Evolutionary conservation across 2,113 vertebrate species (phyloP), one percentile per base, ranked within the genome.

Genomic region (Myotis lucifugus): DNA sequence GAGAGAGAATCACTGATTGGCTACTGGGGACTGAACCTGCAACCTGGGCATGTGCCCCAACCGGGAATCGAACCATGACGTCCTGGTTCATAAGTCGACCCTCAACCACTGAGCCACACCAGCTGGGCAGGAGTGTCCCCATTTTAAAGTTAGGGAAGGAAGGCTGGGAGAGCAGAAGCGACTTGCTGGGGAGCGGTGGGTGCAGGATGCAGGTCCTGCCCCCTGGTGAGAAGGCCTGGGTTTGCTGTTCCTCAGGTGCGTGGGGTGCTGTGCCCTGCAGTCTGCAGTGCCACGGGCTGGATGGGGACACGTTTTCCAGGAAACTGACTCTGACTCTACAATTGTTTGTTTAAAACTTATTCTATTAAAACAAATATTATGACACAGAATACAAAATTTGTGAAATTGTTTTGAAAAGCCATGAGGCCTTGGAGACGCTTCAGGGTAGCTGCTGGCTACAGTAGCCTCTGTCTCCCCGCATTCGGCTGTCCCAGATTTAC

Each of bases 351-450:
- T 91, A 76, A 85, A 73, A 74, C 42, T 46, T 83, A 34, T 50
- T 85, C 32, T 32, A 52, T 69, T 67, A 72, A 83, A 88, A 69
- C 46, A 95, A 78, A 81, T 76, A 84, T 85, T 95, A 34, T 73
- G 77, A 76, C 40, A 67, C 48, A 87, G 40, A 84, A 83, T 64
- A 29, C 56, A 73, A 48, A 42, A 87, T 61, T 70, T 48, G n/a
- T 83, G 11, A 77, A 52, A 40, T 88, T 86, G 48, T 87, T 94
- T 79, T 23, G 19, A n/a, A 77, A 92, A 94, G 10, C 42, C 17
- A 2, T 69, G 8, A 70, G 34, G 59, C 56, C 88, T 86, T 86
- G 23, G 29, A 48, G 77, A 76, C 37, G 46, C 37, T 90, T 92
- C 67, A 88, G 73, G 56, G 46, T 67, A n/a, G 76, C 84, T 85